Base-by-base conservation (phyloP, 2,888 invertebrate genomes). In the Lutraria lutraria region DNA sequence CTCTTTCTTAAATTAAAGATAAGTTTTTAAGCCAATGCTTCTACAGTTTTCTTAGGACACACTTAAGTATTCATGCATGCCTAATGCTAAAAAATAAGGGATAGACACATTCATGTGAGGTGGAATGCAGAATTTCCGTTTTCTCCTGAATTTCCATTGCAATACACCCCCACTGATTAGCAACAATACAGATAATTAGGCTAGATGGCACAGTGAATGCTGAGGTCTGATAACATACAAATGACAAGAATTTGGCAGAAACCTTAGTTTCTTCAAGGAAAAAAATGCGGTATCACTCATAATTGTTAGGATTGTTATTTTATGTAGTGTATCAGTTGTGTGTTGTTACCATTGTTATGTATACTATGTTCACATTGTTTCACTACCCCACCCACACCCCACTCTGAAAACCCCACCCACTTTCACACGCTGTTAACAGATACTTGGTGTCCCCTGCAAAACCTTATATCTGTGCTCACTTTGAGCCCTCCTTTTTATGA, bases 231-330 rank as follows among this genome's bases (percentile, higher is more conserved):
- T 76, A 31, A 34, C 13, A 34, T 16, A 19, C 31, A 13, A 76
- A 76, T 76, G 76, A 76, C 76, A 76, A 34, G 34, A 19, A 76
- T 76, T 76, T 76, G 76, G 76, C 76, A 76, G 31, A 76, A 10
- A 31, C 15, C 34, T 16, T 31, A 34, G 1, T 31, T 1, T 16
- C 29, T 76, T 76, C 76, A 19, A 31, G 25, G 76, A 76, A 76
- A 34, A 72, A 0, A 76, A 76, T 31, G 31, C 34, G 1, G n/a
- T 63, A 63, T n/a, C 63, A 76, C 63, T 76, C 31, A 31, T 31
- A 76, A 34, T 13, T 76, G 15, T 34, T 6, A 31, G 63, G 76
- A 76, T 76, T 72, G 72, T 72, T 76, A 16, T 31, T 76, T 13
- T 34, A 3, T 76, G 76, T 76, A 6, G 19, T 12, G 15, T 76